Evolutionary conservation across 2,113 vertebrate species (phyloP), one percentile per base, ranked within the genome.

Genomic region (Panthera uncia): DNA sequence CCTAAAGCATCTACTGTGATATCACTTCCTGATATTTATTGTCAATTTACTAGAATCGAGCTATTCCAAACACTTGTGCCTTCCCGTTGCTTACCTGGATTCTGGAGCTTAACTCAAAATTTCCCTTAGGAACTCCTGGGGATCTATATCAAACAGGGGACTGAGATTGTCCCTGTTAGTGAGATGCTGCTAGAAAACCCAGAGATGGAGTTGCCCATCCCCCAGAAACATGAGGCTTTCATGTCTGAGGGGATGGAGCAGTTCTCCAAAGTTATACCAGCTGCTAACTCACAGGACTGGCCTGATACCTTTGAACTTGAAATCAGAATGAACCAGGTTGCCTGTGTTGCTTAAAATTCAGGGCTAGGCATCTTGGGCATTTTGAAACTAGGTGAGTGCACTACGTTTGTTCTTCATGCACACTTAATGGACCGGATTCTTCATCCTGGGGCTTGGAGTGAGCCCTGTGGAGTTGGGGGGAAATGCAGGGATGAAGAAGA

Each of bases 121-220:
- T 55, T 76, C 23, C 12, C 4, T 74, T 21, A 1, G 5, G 12
- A 99, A 96, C 99, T 99, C 92, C 99, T 99, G 95, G 99, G 99
- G 85, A 99, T 99, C 57, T 99, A 50, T 50, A 78, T 78, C 27
- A 31, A 78, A 18, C 45, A 50, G 45, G 74, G 41, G 99, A 98
- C 98, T 0, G 99, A 99, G 98, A 99, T 99, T 63, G 99, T 99
- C 74, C 99, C 99, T 0, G 99, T 99, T 1, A 99, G 99, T 50
- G 99, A 99, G 96, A 99, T 99, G 38, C 98, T 99, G 98, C 98
- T 99, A 99, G 99, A 99, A 98, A 99, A 99, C 98, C 99, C 99
- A 98, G 99, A 99, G 98, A 99, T 99, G 99, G 99, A 99, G 98
- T 99, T 99, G 95, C 99, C 99, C 98, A 99, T 99, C 97, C 99